Evolutionary conservation across 2,797 vertebrate species (phyloP), one percentile per base, ranked within the genome.

Genomic region (Chrosomus eos): DNA sequence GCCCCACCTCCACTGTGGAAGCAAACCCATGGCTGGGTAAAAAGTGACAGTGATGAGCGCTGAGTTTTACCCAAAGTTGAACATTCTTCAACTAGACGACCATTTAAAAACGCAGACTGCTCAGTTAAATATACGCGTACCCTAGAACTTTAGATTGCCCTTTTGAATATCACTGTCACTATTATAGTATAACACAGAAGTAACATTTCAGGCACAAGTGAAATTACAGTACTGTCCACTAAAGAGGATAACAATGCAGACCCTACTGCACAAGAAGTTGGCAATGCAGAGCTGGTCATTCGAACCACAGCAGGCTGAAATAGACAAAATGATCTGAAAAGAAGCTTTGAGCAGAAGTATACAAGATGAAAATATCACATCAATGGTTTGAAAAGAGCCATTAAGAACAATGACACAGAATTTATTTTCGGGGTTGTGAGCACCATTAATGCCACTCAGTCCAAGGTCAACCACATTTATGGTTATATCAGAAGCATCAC

Each of bases 361-460:
- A 80, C 3, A 43, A 83, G 60, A 38, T 88, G 80, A 53, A 85
- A 82, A 33, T 85, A 80, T 72, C 55, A 82, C 67, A 85, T 82
- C 8, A 87, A 82, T 82, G 83, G 84, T 10, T 80, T 88, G 23
- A 88, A 86, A 76, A 71, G 68, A 80, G 51, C 68, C 45, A 70
- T 86, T 33, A 81, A 83, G 28, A 67, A 75, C 7, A 81, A 86
- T 33, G 75, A 70, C 81, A 5, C 38, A 18, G 81, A 88, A 23
- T 80, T 88, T n/a, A 71, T 88, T 75, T 21, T 6, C 40, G 70
- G 80, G 5, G 28, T 77, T 64, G 40, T 84, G 21, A 77, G 9
- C 13, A 43, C 77, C 2, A 75, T 83, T 19, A 80, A 83, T 58
- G 13, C 38, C 33, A 36, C 31, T 74, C 71, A 60, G 36, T 9